phyloP scores from a whole-genome alignment of 2,113 vertebrate species.

The Numida meleagris region DNA sequence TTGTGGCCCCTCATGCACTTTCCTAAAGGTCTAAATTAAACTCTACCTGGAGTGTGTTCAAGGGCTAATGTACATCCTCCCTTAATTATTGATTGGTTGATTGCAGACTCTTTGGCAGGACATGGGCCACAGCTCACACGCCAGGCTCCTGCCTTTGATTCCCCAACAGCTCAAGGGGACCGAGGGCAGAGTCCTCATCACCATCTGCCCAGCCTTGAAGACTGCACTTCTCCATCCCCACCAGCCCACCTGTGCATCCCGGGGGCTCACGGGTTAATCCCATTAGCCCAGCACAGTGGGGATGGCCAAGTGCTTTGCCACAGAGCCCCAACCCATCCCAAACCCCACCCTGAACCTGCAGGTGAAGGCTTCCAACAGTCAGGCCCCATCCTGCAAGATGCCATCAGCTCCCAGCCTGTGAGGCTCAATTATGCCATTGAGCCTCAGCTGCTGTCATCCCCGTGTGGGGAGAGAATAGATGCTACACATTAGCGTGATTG shows the following conservation, averaged over 20 bases:
- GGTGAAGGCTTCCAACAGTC: neutral
- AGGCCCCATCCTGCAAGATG: neutral
- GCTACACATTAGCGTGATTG: neutral
- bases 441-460: neutral
- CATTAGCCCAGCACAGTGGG: neutral
- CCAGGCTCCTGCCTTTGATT: neutral
- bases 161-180: rapidly evolving
- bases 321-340: neutral
- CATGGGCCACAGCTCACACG: neutral
- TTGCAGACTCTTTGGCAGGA: conserved; percentile 71
- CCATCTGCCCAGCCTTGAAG: neutral
- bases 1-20: neutral
- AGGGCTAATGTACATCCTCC: conserved; percentile 75
- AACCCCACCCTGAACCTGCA: rapidly evolving
- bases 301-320: neutral
- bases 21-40: conserved; percentile 57
- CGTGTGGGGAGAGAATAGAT: neutral
- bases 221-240: neutral
- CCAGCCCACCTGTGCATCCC: neutral
- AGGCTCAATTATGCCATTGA: neutral
- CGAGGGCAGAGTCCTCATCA: neutral
- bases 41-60: conserved; percentile 74
- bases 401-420: neutral
- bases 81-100: conserved; percentile 82
- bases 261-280: neutral